Conservation (phyloP, 2,888 invertebrate species). For the Polylopha cassiicola region DNA sequence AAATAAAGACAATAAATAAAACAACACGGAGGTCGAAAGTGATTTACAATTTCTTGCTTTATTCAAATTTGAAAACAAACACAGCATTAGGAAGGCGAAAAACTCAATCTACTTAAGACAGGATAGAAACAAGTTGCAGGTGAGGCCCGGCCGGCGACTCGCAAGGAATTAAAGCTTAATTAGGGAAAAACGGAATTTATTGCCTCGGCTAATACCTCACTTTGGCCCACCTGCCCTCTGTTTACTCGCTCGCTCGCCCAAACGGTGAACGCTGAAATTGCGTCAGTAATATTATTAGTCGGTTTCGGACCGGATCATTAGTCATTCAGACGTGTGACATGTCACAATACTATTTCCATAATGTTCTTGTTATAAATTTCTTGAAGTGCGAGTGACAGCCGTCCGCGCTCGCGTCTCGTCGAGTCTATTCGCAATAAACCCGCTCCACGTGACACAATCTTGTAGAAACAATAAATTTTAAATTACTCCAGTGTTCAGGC, state of each 20-base stretch:
- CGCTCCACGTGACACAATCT: slow-evolving; percentile 22
- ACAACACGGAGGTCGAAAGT: no score
- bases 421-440: slow-evolving; percentile 17
- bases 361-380: slow-evolving; percentile 16
- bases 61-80: slow-evolving; percentile 5
- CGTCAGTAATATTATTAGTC: slow-evolving; percentile 25
- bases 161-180: slow-evolving; percentile 65
- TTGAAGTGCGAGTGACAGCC: slow-evolving; percentile 11
- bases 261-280: slow-evolving; percentile 23
- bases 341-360: slow-evolving; percentile 10
- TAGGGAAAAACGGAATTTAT: slow-evolving; percentile 75
- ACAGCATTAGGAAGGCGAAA: slow-evolving; percentile 3
- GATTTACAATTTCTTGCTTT: no score
- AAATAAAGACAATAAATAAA: no score
- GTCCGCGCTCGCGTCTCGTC: slow-evolving; percentile 8
- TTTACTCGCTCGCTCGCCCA: slow-evolving; percentile 39
- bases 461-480: slow-evolving; percentile 25
- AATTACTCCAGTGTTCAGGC: slow-evolving; percentile 21
- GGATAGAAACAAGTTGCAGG: slow-evolving; percentile 28
- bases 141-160: slow-evolving; percentile 35
- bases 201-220: slow-evolving; percentile 51
- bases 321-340: slow-evolving; percentile 1
- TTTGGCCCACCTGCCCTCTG: slow-evolving; percentile 47
- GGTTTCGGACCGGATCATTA: slow-evolving; percentile 3
- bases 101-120: slow-evolving; percentile 6